Conservation (phyloP, 2,888 invertebrate species). For the Teleiodes luculella region DNA sequence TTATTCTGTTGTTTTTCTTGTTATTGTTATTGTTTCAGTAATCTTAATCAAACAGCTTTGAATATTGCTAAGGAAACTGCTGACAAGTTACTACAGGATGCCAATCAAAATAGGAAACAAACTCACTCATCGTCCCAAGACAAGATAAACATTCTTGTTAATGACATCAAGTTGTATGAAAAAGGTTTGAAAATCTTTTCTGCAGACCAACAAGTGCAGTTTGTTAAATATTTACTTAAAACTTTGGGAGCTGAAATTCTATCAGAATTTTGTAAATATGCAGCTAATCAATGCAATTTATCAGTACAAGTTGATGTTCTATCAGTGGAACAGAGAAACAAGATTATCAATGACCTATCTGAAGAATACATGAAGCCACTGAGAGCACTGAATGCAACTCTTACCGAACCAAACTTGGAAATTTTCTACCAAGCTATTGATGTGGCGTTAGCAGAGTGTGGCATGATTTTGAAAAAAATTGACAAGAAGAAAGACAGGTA, state of each 20-base stretch:
- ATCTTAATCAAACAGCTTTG: slow-evolving; percentile 82
- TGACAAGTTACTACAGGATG: slow-evolving; percentile 85
- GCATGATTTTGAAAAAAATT: slow-evolving; percentile 90
- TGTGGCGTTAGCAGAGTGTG: slow-evolving; percentile 82
- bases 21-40: slow-evolving; percentile 50
- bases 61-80: slow-evolving; percentile 85
- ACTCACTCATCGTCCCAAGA: slow-evolving; percentile 90
- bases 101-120: slow-evolving; percentile 84
- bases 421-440: slow-evolving; percentile 89
- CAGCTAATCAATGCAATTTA: slow-evolving; percentile 85
- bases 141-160: slow-evolving; percentile 86
- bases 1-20: background rate
- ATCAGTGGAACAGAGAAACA: slow-evolving; percentile 82
- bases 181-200: slow-evolving; percentile 85
- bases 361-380: slow-evolving; percentile 83
- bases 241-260: slow-evolving; percentile 90
- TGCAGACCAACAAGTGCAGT: slow-evolving; percentile 80
- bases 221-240: slow-evolving; percentile 91
- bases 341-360: slow-evolving; percentile 83
- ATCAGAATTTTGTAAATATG: slow-evolving; percentile 87
- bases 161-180: slow-evolving; percentile 88
- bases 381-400: slow-evolving; percentile 82
- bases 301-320: slow-evolving; percentile 80
- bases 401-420: slow-evolving; percentile 85
- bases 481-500: slow-evolving; percentile 92